Evolutionary conservation across 2,888 invertebrate genomes (phyloP).

Genomic region (Melangyna quadrimaculata): DNA sequence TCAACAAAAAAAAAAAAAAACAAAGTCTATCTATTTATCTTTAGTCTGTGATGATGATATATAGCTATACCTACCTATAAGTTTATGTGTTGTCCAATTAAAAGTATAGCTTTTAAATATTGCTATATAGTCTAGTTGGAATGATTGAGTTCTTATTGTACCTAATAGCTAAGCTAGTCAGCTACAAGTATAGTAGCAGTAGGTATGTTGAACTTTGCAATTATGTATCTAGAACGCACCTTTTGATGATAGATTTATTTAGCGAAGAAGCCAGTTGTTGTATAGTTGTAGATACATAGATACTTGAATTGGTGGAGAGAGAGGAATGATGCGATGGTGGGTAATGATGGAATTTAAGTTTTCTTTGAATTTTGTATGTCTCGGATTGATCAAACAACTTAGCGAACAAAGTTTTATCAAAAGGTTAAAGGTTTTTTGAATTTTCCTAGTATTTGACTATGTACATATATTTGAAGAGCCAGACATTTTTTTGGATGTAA

Average conservation of each 20-base stretch:
- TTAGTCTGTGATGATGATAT: neutral
- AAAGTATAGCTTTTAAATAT: constrained; percentile 17
- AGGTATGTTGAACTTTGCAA: constrained; percentile 41
- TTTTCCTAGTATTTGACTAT: neutral
- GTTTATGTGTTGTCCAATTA: constrained; percentile 30
- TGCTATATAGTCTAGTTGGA: constrained; percentile 15
- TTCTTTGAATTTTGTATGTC: neutral
- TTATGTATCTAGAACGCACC: constrained; percentile 40
- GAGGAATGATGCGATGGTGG: no score
- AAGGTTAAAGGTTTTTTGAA: constrained; percentile 7
- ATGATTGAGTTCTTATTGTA: constrained; percentile 16
- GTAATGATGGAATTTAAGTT: neutral
- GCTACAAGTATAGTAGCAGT: no score
- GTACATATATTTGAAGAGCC: neutral
- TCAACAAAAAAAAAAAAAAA: neutral
- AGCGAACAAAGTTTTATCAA: neutral
- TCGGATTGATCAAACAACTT: neutral
- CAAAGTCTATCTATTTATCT: neutral
- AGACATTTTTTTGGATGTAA: neutral
- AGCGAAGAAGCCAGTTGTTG: constrained; percentile 4
- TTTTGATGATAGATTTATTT: constrained; percentile 13
- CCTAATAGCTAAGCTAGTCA: neutral
- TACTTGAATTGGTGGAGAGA: neutral
- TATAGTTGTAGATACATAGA: no score
- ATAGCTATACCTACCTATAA: neutral